Evolutionary conservation across 2,888 invertebrate genomes (phyloP).

Genomic region (Polia nebulosa): DNA sequence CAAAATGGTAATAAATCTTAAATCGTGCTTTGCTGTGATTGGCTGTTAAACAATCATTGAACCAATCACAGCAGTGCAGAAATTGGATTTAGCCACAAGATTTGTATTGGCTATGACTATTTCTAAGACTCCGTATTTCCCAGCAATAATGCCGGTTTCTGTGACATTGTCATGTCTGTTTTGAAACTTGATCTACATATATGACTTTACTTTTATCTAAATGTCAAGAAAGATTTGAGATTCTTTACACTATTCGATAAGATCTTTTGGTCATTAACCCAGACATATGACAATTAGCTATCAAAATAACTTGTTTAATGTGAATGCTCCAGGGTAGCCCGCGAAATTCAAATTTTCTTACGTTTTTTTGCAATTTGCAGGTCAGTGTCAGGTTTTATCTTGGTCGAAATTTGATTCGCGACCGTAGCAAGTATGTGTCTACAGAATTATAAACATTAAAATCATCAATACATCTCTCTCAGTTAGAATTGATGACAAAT

Average conservation of each 20-base stretch:
- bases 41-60: not conserved
- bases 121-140: too few species aligned
- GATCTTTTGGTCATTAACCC: conserved; percentile 41
- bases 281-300: conserved; percentile 1
- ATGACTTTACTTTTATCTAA: conserved; percentile 12
- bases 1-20: too few species aligned
- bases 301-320: not conserved
- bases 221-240: conserved; percentile 9
- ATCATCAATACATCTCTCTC: too few species aligned
- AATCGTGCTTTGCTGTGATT: not conserved
- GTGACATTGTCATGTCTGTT: not conserved
- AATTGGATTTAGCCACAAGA: not conserved
- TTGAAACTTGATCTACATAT: not conserved
- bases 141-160: not conserved
- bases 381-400: too few species aligned
- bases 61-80: not conserved
- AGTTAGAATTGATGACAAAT: too few species aligned
- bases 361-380: too few species aligned
- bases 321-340: too few species aligned
- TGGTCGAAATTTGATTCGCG: too few species aligned
- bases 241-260: conserved; percentile 24
- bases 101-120: not conserved
- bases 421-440: too few species aligned
- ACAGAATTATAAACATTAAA: too few species aligned
- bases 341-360: too few species aligned